phyloP scores from a whole-genome alignment of 2,113 vertebrate genomes.

The Cranoglanis bouderius region DNA sequence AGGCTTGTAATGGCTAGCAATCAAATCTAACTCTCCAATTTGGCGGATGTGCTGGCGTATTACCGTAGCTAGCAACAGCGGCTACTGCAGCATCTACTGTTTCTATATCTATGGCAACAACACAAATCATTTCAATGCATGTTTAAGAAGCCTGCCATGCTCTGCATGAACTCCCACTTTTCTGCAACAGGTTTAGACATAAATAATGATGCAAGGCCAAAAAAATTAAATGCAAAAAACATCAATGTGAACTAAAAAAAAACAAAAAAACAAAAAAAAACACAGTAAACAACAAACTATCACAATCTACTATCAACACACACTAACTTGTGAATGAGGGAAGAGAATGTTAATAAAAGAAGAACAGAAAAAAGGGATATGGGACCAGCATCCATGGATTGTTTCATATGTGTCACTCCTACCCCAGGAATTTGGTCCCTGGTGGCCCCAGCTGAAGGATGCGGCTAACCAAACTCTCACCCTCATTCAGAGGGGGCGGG shows the following conservation, averaged over 20 bases:
- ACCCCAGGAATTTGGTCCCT: constrained; percentile 99
- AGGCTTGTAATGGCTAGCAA: background rate
- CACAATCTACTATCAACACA: constrained; percentile 35
- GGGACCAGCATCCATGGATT: constrained; percentile 89
- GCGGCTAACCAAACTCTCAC: constrained; percentile 99
- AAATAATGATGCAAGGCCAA: constrained; percentile 38
- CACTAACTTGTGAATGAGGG: constrained; percentile 1
- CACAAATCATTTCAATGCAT: background rate
- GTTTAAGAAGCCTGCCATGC: constrained; percentile 20
- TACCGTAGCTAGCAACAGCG: background rate
- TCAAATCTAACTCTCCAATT: background rate
- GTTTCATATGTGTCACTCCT: constrained; percentile 89
- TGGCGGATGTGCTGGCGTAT: too few relatives aligned
- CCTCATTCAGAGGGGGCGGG: constrained; percentile 99
- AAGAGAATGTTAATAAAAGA: constrained; percentile 69
- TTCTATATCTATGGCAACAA: constrained; percentile 8
- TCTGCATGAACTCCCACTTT: constrained; percentile 4
- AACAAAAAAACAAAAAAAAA: background rate
- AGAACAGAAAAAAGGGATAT: constrained; percentile 75
- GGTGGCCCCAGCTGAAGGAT: constrained; percentile 99
- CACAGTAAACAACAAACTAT: constrained; percentile 7
- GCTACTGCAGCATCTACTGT: constrained; percentile 14
- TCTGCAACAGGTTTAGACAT: constrained; percentile 28
- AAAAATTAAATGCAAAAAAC: constrained; percentile 40
- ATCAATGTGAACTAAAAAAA: constrained; percentile 20